Conservation (phyloP, 2,888 invertebrate species). For the Cataglyphis albicans region DNA sequence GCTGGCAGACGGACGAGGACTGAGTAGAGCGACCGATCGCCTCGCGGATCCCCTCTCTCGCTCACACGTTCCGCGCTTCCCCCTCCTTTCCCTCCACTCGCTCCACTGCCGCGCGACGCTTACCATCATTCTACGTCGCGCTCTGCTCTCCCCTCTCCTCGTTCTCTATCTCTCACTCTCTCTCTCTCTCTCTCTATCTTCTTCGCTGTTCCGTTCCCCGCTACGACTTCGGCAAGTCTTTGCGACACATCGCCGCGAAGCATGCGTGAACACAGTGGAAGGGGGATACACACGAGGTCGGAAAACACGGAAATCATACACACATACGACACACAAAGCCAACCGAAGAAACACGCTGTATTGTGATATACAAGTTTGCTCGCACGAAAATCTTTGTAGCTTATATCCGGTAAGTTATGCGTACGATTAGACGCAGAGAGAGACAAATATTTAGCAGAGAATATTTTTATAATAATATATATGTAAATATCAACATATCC, state of each 20-base stretch:
- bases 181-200: slow-evolving; percentile 40
- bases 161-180: slow-evolving; percentile 56
- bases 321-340: neutral
- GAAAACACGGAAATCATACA: slow-evolving; percentile 68
- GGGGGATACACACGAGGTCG: slow-evolving; percentile 68
- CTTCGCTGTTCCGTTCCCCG: slow-evolving; percentile 13
- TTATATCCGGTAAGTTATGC: neutral
- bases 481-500: neutral
- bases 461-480: neutral
- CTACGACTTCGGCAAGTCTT: slow-evolving; percentile 62
- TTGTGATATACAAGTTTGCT: neutral
- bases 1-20: slow-evolving; percentile 84
- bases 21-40: slow-evolving; percentile 82
- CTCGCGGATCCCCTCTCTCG: slow-evolving; percentile 80
- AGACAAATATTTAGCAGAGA: too few relatives aligned
- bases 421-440: neutral
- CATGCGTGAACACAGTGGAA: slow-evolving; percentile 56
- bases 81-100: slow-evolving; percentile 63
- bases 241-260: slow-evolving; percentile 62
- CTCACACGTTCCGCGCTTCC: slow-evolving; percentile 68
- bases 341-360: neutral
- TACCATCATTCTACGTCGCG: slow-evolving; percentile 62
- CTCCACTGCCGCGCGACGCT: slow-evolving; percentile 60
- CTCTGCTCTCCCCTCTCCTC: slow-evolving; percentile 57
- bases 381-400: slow-evolving; percentile 24